Evolutionary conservation across 2,797 vertebrate species (phyloP).

Genomic region (Gymnodraco acuticeps): DNA sequence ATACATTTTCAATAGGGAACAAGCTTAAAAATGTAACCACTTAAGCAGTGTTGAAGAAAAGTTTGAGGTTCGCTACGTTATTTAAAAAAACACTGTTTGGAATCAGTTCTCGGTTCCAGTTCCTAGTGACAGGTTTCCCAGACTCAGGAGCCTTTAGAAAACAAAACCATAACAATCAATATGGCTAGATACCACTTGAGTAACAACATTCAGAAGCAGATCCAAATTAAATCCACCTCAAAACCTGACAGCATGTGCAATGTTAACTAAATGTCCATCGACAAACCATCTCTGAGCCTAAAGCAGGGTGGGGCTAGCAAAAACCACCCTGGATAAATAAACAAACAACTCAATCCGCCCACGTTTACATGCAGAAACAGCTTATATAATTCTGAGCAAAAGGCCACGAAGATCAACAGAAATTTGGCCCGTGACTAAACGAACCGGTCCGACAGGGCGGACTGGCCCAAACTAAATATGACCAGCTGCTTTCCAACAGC

Average conservation of each 20-base stretch:
- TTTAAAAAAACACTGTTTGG: no score
- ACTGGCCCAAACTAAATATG: constrained; percentile 41
- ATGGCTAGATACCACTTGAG: no score
- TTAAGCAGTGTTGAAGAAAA: no score
- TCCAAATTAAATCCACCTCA: neutral
- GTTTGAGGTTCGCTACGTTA: no score
- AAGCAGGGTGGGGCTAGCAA: constrained; percentile 25
- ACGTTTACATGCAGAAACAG: constrained; percentile 20
- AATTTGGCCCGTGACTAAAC: constrained; percentile 22
- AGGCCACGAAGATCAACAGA: constrained; percentile 46
- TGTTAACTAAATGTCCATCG: no score
- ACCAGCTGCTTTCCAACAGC: constrained; percentile 52
- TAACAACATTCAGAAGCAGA: neutral
- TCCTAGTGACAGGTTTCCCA: no score
- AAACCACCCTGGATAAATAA: constrained; percentile 33
- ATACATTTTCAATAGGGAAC: no score
- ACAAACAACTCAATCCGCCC: constrained; percentile 37
- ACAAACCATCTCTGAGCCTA: neutral
- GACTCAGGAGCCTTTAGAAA: no score
- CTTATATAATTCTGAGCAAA: constrained; percentile 46
- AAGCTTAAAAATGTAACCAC: no score
- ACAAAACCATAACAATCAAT: no score
- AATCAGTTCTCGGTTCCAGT: no score
- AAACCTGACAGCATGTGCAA: neutral
- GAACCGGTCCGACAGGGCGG: neutral